phyloP scores from a whole-genome alignment of 2,888 invertebrate species.

The Charanyca ferruginea region DNA sequence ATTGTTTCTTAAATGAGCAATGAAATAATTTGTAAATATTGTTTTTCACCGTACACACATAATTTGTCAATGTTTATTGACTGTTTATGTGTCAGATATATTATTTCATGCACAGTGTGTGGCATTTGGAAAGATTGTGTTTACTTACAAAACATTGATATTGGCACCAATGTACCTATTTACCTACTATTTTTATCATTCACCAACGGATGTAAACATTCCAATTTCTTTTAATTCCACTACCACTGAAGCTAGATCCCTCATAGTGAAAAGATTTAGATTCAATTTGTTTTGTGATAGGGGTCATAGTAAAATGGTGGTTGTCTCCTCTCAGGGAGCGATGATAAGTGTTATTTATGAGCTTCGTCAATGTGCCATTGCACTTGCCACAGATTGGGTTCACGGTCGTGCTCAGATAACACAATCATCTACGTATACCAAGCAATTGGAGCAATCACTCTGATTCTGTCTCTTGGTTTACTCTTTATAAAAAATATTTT shows the following conservation, averaged over 20 bases:
- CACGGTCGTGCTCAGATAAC: constrained; percentile 79
- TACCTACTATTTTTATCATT: constrained; percentile 67
- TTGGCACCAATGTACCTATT: constrained; percentile 52
- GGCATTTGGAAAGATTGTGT: constrained; percentile 30
- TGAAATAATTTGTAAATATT: not conserved
- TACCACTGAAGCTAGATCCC: constrained; percentile 66
- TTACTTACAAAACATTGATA: constrained; percentile 51
- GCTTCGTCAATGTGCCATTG: constrained; percentile 84
- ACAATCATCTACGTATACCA: constrained; percentile 63
- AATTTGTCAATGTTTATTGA: not conserved
- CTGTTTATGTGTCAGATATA: not conserved
- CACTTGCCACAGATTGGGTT: constrained; percentile 87
- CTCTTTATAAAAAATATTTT: constrained; percentile 22
- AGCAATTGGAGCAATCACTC: constrained; percentile 64
- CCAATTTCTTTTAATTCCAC: constrained; percentile 72
- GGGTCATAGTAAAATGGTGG: constrained; percentile 79
- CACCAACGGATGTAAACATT: constrained; percentile 72
- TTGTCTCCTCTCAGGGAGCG: constrained; percentile 75
- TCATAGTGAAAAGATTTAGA: constrained; percentile 45
- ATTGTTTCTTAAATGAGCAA: not conserved
- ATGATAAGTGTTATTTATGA: constrained; percentile 88
- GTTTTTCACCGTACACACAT: not conserved
- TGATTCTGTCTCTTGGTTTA: constrained; percentile 37
- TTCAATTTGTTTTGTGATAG: constrained; percentile 57
- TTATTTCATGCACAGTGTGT: constrained; percentile 4